These are phyloP conservation scores for Nomada fucata DNA, from an alignment of 2,888 invertebrate genomes.

Conservation along the genomic window DNA sequence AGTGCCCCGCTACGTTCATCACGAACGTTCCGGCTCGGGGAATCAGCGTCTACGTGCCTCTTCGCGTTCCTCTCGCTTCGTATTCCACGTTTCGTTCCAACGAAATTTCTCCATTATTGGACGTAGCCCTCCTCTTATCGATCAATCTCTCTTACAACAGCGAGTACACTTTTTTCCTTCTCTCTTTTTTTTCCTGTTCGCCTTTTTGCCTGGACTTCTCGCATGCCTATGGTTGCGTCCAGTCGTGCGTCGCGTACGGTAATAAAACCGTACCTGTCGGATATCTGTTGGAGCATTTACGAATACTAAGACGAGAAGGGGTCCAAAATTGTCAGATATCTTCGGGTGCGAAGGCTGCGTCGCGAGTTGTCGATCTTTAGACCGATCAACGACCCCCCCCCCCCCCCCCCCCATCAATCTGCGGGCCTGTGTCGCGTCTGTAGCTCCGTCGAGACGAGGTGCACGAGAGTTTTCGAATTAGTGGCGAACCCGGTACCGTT, in stretches of 20 bases:
- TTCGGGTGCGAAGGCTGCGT: rapidly evolving
- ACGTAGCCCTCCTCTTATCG: slow-evolving; percentile 10
- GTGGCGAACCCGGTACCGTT: slow-evolving; percentile 57
- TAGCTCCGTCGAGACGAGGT: too few relatives aligned
- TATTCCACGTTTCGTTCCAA: background rate
- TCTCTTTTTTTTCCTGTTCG: background rate
- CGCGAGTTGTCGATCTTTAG: too few relatives aligned
- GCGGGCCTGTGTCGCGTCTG: too few relatives aligned
- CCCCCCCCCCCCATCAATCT: too few relatives aligned
- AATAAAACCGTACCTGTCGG: too few relatives aligned
- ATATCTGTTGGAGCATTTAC: too few relatives aligned
- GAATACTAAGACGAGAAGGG: too few relatives aligned
- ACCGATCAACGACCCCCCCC: too few relatives aligned
- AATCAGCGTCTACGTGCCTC: slow-evolving; percentile 45
- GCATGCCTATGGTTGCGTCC: background rate
- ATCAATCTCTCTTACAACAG: slow-evolving; percentile 6
- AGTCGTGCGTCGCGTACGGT: too few relatives aligned
- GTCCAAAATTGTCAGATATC: too few relatives aligned
- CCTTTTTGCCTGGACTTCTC: background rate
- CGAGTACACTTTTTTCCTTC: background rate
- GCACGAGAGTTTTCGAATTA: slow-evolving; percentile 48
- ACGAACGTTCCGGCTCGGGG: slow-evolving; percentile 50
- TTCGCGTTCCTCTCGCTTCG: slow-evolving; percentile 7
- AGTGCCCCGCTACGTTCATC: slow-evolving; percentile 61
- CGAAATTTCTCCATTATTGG: slow-evolving; percentile 26